Conservation (phyloP, 1,140 invertebrate species). For the Laodelphax striatellus region DNA sequence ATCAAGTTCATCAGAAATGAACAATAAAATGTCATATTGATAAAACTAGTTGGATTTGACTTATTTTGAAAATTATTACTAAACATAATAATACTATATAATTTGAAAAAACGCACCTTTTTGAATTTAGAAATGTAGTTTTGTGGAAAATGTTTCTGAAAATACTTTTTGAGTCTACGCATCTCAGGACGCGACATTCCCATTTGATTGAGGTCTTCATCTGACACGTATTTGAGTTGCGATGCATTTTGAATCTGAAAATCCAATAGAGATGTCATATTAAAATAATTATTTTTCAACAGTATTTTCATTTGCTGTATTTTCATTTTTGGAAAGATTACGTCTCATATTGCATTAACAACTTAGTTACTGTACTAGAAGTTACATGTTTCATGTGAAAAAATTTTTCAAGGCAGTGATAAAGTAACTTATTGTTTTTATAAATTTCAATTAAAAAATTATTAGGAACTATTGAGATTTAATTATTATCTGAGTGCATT, state of each 20-base stretch:
- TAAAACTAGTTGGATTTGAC: not conserved
- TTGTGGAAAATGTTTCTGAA: conserved; percentile 85
- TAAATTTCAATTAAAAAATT: too few relatives aligned
- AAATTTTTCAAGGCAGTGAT: too few relatives aligned
- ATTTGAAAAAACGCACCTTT: conserved; percentile 39
- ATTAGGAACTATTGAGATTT: too few relatives aligned
- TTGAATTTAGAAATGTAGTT: conserved; percentile 88
- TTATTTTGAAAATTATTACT: conserved; percentile 9
- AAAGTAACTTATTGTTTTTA: too few relatives aligned
- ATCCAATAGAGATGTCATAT: conserved; percentile 3
- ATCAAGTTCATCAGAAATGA: not conserved
- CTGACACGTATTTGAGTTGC: conserved; percentile 93
- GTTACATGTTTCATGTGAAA: too few relatives aligned
- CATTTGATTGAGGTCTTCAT: conserved; percentile 80
- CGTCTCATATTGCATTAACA: too few relatives aligned
- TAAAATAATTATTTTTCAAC: too few relatives aligned
- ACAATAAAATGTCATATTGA: too few relatives aligned
- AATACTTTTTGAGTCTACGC: conserved; percentile 83
- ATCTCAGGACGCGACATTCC: conserved; percentile 94
- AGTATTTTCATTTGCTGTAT: too few relatives aligned
- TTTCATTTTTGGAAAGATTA: too few relatives aligned
- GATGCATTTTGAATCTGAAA: conserved; percentile 68
- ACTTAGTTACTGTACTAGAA: too few relatives aligned
- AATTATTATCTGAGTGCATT: too few relatives aligned
- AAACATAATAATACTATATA: conserved; percentile 19